Percentiles rank a stretch among this genome's conserved stretches.
These are phyloP conservation scores for Pandemis heparana DNA, from an alignment of 2,888 invertebrate genomes.

Conservation along the genomic window DNA sequence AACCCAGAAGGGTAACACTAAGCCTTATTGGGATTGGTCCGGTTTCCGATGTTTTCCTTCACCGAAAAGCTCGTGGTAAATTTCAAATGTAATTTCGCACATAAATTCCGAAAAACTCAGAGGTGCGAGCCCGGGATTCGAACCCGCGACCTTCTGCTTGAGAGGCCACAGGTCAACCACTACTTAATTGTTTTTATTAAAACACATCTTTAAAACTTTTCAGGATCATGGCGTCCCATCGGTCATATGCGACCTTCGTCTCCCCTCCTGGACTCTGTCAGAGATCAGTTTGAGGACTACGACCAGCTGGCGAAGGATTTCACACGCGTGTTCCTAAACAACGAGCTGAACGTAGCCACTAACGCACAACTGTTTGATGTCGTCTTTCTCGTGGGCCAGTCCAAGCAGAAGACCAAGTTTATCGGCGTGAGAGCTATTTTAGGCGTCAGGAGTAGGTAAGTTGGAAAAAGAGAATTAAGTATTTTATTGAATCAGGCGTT, in stretches of 20 bases:
- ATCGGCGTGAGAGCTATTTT: slow-evolving; percentile 96
- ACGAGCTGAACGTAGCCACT: slow-evolving; percentile 90
- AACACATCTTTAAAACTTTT: slow-evolving; percentile 24
- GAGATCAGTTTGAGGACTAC: slow-evolving; percentile 97
- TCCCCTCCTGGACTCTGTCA: slow-evolving; percentile 95
- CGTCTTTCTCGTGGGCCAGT: slow-evolving; percentile 95
- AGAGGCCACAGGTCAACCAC: background rate
- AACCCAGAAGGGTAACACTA: too few relatives aligned
- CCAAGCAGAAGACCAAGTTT: slow-evolving; percentile 95
- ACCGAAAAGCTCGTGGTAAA: too few relatives aligned
- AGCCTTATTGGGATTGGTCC: too few relatives aligned
- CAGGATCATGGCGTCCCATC: slow-evolving; percentile 97
- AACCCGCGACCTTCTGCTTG: too few relatives aligned
- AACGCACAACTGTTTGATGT: slow-evolving; percentile 96
- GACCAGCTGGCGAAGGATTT: slow-evolving; percentile 97
- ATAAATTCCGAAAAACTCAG: too few relatives aligned
- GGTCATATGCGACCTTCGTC: slow-evolving; percentile 97
- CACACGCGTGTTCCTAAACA: slow-evolving; percentile 94
- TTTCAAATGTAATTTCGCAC: too few relatives aligned
- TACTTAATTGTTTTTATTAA: background rate
- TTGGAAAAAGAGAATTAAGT: background rate
- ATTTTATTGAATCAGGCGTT: too few relatives aligned
- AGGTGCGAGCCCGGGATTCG: too few relatives aligned
- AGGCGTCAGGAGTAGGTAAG: slow-evolving; percentile 94
- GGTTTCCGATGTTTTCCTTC: too few relatives aligned